Evolutionary conservation across 1,140 invertebrate genomes (phyloP), one percentile per base, ranked within the genome.

Genomic region (Aradophagus sp.): DNA sequence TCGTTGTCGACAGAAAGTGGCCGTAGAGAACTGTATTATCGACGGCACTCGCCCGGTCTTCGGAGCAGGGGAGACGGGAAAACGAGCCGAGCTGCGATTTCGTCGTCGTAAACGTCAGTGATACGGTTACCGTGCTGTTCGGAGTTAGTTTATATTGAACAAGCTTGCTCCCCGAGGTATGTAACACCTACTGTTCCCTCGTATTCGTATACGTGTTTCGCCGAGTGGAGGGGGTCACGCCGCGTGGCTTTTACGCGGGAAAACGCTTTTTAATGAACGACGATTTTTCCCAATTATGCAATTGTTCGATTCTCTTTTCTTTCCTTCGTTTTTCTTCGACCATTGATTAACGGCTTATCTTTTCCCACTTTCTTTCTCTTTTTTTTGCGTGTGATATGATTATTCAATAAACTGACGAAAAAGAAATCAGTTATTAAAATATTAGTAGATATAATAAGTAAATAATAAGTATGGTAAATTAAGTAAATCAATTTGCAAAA

Each of bases 91-190:
- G 83, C 84, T 80, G 82, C 84, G 84, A 86, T 86, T 86, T 86
- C 83, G 84, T 84, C 79, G 80, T 85, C 84, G 84, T 86, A 86
- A 86, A 85, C 84, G 84, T 86, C 84, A 86, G 80, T 81, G 82
- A 85, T 86, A 85, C 84, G 84, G 82, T 86, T 85, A 85, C 84
- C 82, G 80, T 77, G 83, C 84, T 84, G 80, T 85, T 86, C 77
- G 75, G 82, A 75, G 80, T 80, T 84, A 77, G 80, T 85, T 85
- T 86, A 86, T 86, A 86, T 85, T 83, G 82, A 84, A 85, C 80
- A 77, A 81, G 83, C 79, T 84, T 84, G 83, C 81, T 86, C 83
- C 84, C 84, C 77, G 80, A 85, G 83, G 82, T 85, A 84, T 83
- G 78, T 84, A 85, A 85, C 84, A 85, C 82, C 81, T 82, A 80